Percentiles rank a stretch among this genome's conserved stretches.
Conservation (phyloP, 2,797 vertebrate genomes). For the Intellagama lesueurii region DNA sequence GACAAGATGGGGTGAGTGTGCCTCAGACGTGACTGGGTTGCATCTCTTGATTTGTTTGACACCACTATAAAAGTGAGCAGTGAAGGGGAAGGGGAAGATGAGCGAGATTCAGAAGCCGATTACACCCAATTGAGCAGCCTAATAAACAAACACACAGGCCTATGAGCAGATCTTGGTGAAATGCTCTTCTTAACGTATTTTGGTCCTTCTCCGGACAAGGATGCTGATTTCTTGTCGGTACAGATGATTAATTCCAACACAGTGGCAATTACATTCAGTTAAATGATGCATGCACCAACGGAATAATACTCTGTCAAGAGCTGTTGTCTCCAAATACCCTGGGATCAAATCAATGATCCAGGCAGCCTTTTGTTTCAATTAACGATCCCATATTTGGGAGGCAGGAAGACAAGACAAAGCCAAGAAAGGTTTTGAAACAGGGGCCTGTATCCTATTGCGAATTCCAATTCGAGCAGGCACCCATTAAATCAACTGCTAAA, state of each 20-base stretch:
- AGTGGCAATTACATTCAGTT: slow-evolving; percentile 68
- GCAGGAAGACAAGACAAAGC: no score
- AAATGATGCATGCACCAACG: slow-evolving; percentile 67
- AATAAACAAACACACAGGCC: slow-evolving; percentile 41
- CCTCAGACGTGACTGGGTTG: no score
- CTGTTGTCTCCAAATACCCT: slow-evolving; percentile 57
- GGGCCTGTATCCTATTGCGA: no score
- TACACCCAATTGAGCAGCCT: slow-evolving; percentile 32
- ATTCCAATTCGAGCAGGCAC: no score
- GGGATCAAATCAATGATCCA: slow-evolving; percentile 63
- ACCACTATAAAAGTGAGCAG: neutral
- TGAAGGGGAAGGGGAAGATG: neutral
- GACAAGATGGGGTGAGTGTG: neutral
- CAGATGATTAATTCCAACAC: slow-evolving; percentile 68
- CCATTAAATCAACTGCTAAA: no score
- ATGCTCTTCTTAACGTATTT: slow-evolving; percentile 54
- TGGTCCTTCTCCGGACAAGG: slow-evolving; percentile 45
- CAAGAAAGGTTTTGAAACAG: no score
- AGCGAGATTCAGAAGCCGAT: neutral
- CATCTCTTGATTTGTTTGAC: neutral
- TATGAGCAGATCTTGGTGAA: slow-evolving; percentile 60
- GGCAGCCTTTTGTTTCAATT: slow-evolving; percentile 64
- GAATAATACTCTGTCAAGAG: slow-evolving; percentile 67
- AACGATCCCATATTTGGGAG: neutral
- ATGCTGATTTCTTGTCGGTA: slow-evolving; percentile 56